phyloP scores from a whole-genome alignment of 1,140 invertebrate genomes.

The Drosophila insularis region DNA sequence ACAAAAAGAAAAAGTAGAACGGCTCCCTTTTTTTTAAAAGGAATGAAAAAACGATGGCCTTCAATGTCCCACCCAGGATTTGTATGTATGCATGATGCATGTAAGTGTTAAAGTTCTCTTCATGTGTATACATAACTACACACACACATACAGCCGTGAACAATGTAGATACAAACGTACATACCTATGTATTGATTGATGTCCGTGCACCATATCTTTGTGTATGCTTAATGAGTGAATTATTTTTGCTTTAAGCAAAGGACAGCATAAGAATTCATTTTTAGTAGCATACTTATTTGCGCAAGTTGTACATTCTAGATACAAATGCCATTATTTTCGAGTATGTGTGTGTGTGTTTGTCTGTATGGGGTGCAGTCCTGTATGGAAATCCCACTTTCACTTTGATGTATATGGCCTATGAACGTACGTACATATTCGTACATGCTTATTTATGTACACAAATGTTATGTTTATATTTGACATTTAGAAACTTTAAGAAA shows the following conservation, averaged over 20 bases:
- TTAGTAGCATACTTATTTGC: background rate
- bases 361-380: background rate
- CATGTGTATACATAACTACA: slow-evolving; percentile 34
- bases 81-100: slow-evolving; percentile 47
- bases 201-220: background rate
- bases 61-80: slow-evolving; percentile 54
- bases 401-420: slow-evolving; percentile 6
- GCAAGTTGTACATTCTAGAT: background rate
- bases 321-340: slow-evolving; percentile 5
- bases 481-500: background rate
- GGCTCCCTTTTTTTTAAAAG: background rate
- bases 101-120: slow-evolving; percentile 18
- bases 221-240: background rate
- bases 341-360: background rate
- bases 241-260: background rate
- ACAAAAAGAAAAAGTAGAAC: background rate
- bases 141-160: slow-evolving; percentile 33
- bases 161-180: slow-evolving; percentile 24
- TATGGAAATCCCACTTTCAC: background rate
- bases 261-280: background rate
- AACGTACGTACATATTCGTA: background rate
- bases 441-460: background rate
- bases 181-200: slow-evolving; percentile 21
- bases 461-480: background rate
- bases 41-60: slow-evolving; percentile 44